Evolutionary conservation across 2,888 invertebrate genomes (phyloP).

Genomic region (Drosophila flavopinicola): DNA sequence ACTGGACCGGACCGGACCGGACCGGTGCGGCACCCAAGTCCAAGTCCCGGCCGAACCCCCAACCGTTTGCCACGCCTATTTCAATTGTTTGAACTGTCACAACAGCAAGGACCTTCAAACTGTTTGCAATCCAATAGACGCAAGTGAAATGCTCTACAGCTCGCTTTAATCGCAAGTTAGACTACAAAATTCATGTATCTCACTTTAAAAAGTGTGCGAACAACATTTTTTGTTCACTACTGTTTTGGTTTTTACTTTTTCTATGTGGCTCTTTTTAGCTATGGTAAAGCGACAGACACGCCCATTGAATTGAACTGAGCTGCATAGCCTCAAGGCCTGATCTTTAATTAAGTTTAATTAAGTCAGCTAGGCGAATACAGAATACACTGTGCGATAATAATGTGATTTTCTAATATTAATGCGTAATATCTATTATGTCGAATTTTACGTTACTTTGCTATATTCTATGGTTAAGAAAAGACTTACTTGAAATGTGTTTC

Average conservation of each 20-base stretch:
- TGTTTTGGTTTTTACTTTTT: slow-evolving; percentile 3
- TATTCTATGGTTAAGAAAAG: too few species aligned
- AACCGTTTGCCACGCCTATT: slow-evolving; percentile 47
- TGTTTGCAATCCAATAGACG: background rate
- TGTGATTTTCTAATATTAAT: too few species aligned
- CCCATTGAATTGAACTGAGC: slow-evolving; percentile 41
- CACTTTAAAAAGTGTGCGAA: background rate
- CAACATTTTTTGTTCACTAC: slow-evolving; percentile 19
- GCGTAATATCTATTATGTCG: too few species aligned
- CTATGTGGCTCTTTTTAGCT: slow-evolving; percentile 6
- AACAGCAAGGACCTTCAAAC: slow-evolving; percentile 31
- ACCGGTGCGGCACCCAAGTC: background rate
- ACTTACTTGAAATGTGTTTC: too few species aligned
- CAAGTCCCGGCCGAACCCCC: background rate
- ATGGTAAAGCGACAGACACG: slow-evolving; percentile 41
- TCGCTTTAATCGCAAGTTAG: background rate
- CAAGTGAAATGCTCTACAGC: slow-evolving; percentile 11
- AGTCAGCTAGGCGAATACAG: slow-evolving; percentile 1
- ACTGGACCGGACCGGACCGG: too few species aligned
- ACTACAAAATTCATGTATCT: background rate
- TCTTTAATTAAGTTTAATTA: background rate
- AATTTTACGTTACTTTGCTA: too few species aligned
- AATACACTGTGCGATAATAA: slow-evolving; percentile 12
- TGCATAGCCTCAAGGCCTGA: slow-evolving; percentile 10
- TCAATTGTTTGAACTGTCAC: slow-evolving; percentile 53